A percentile compares a stretch with the other conserved stretches of the same genome.
phyloP scores from a whole-genome alignment of 2,113 vertebrate species.

The Pelobates fuscus region DNA sequence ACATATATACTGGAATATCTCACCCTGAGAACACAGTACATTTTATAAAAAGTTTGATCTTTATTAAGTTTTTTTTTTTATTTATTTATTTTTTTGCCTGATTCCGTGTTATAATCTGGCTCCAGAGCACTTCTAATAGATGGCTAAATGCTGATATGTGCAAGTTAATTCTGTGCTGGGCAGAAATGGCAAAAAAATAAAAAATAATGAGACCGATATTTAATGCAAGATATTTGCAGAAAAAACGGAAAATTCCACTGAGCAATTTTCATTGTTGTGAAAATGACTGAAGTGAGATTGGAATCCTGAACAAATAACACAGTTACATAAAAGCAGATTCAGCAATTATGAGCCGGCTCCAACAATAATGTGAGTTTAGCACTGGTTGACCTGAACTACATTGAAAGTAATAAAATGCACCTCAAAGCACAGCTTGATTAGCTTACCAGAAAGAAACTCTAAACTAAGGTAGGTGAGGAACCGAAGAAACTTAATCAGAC shows the following conservation, averaged over 20 bases:
- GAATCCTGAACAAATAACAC: background rate
- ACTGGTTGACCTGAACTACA: background rate
- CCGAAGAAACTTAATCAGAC: background rate
- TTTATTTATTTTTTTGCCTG: no score
- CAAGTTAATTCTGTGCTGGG: no score
- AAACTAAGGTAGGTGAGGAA: background rate
- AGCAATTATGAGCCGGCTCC: background rate
- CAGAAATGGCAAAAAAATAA: background rate
- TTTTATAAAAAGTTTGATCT: no score
- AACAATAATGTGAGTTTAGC: background rate
- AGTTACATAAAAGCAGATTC: background rate
- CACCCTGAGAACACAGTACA: no score
- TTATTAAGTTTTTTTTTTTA: no score
- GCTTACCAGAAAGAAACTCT: background rate
- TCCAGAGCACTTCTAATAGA: no score
- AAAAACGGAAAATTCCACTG: background rate
- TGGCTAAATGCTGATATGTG: background rate
- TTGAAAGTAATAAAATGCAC: background rate
- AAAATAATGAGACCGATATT: background rate
- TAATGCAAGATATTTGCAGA: background rate
- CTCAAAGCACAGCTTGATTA: background rate
- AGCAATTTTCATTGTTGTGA: constrained; percentile 8
- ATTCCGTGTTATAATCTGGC: no score
- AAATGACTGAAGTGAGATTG: background rate
- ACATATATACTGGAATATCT: no score